These are phyloP conservation scores for Tetraneura akinire DNA, from an alignment of 1,140 invertebrate genomes.

Conservation along the genomic window DNA sequence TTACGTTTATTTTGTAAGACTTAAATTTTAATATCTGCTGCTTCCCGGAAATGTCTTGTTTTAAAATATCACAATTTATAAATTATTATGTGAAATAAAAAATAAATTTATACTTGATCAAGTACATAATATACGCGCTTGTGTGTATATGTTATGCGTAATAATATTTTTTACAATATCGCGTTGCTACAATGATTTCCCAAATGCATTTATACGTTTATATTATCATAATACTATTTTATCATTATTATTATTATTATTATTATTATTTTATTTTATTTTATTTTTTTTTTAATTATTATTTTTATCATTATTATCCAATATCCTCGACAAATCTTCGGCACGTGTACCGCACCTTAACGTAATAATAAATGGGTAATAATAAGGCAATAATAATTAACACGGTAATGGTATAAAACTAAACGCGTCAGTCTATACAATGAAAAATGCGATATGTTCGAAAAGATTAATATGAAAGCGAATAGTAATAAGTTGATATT, in stretches of 20 bases:
- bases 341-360: slow-evolving; percentile 31
- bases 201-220: neutral
- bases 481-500: neutral
- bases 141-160: neutral
- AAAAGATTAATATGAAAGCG: neutral
- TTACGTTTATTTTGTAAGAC: no score
- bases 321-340: slow-evolving; percentile 33
- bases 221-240: slow-evolving; percentile 10
- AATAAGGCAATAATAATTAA: neutral
- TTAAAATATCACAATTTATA: no score
- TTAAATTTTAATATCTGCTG: neutral
- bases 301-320: no score
- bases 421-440: no score
- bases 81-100: no score
- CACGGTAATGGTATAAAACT: no score
- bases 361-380: slow-evolving; percentile 14
- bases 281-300: no score
- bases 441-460: no score
- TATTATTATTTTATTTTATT: no score
- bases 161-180: slow-evolving; percentile 1
- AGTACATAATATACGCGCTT: neutral
- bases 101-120: neutral
- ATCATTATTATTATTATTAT: no score
- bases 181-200: slow-evolving; percentile 22
- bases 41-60: neutral